Evolutionary conservation across 1,140 invertebrate genomes (phyloP).

Genomic region (Micrasema minimum): DNA sequence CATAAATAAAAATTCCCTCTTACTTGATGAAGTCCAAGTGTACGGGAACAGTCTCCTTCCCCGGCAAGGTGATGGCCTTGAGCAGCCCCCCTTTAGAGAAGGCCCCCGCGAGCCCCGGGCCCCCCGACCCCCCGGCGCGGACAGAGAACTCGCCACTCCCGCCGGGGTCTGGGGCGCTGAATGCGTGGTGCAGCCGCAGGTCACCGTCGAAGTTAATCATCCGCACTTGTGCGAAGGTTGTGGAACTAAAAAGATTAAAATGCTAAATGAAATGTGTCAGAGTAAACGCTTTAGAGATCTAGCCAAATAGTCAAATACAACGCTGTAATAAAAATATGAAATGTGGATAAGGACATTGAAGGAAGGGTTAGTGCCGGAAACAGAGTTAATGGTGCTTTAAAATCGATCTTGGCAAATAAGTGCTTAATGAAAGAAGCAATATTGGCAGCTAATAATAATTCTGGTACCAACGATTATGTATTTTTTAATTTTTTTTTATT

Average conservation of each 20-base stretch:
- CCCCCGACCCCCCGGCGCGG: not conserved
- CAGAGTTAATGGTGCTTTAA: too few relatives aligned
- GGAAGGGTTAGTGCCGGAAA: too few relatives aligned
- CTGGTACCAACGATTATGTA: too few relatives aligned
- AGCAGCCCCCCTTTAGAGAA: slow-evolving; percentile 43
- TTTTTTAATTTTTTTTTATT: too few relatives aligned
- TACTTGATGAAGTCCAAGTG: slow-evolving; percentile 51
- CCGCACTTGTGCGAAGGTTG: slow-evolving; percentile 39
- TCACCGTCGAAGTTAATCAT: slow-evolving; percentile 46
- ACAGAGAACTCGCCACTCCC: slow-evolving; percentile 42
- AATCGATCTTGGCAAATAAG: too few relatives aligned
- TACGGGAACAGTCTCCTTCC: slow-evolving; percentile 42
- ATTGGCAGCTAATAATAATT: too few relatives aligned
- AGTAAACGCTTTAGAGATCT: too few relatives aligned
- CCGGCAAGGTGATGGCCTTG: slow-evolving; percentile 44
- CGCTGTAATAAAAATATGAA: too few relatives aligned
- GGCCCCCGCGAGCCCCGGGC: slow-evolving; percentile 24
- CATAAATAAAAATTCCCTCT: not conserved
- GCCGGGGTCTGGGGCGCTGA: slow-evolving; percentile 23
- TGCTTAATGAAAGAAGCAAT: too few relatives aligned
- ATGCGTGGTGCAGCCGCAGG: slow-evolving; percentile 18
- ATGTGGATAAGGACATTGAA: too few relatives aligned
- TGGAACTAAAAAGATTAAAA: slow-evolving; percentile 49
- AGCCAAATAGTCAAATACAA: too few relatives aligned
- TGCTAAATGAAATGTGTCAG: not conserved